Percentiles rank a stretch among this genome's conserved stretches.
These are phyloP conservation scores for Pycnomerus fuliginosus DNA, from an alignment of 2,888 invertebrate species.

Conservation along the genomic window DNA sequence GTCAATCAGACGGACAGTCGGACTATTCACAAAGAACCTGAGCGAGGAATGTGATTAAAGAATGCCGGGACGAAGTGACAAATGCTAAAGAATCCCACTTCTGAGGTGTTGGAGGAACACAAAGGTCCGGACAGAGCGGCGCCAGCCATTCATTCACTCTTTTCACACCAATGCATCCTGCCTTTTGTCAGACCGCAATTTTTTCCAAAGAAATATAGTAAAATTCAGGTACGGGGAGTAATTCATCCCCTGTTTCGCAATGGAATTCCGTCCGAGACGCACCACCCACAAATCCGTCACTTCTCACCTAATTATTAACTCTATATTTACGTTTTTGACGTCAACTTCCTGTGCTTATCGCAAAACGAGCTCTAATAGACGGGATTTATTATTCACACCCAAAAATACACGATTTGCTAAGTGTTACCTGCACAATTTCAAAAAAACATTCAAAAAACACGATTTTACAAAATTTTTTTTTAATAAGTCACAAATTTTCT, in stretches of 20 bases:
- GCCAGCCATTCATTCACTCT: conserved; percentile 39
- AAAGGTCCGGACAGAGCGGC: conserved; percentile 28
- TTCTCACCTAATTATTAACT: too few species aligned
- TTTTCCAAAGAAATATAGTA: conserved; percentile 18
- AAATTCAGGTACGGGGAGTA: conserved; percentile 12
- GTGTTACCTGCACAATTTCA: too few species aligned
- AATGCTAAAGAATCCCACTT: conserved; percentile 19
- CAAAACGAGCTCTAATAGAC: too few species aligned
- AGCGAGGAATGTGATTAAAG: conserved; percentile 19
- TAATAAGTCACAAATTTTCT: too few species aligned
- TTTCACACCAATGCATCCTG: conserved; percentile 21
- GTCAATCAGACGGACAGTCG: conserved; percentile 13
- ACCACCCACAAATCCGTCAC: too few species aligned
- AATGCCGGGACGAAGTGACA: conserved; percentile 17
- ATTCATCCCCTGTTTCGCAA: neutral
- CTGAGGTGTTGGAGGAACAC: conserved; percentile 16
- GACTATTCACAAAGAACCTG: conserved; percentile 8
- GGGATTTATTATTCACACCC: too few species aligned
- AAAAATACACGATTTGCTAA: too few species aligned
- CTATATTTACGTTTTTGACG: neutral
- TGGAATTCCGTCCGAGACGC: neutral
- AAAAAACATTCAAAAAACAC: too few species aligned
- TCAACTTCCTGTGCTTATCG: too few species aligned
- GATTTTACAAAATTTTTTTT: too few species aligned
- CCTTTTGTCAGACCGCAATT: conserved; percentile 11